Base-by-base conservation (phyloP, 2,113 vertebrate genomes). In the Trogon surrucura region DNA sequence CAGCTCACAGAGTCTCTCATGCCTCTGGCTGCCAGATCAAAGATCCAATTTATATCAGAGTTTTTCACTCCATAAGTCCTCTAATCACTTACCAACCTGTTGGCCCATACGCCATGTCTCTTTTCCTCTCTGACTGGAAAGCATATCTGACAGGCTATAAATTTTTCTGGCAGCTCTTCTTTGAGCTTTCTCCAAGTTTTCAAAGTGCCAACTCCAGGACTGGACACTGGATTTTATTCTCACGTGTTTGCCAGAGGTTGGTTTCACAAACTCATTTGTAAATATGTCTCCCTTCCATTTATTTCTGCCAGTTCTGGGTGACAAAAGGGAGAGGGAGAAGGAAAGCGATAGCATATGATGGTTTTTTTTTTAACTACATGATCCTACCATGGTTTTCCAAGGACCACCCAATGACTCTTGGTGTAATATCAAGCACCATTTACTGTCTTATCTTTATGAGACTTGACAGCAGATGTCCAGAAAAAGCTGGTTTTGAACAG, bases 11-110 rank as follows among this genome's bases (percentile, higher is more conserved):
- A 94, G 64, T 77, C 51, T 66, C 53, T 93, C 67, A 66, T 74
- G 80, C 56, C 51, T 88, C 85, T 95, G 89, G 80, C 93, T 93
- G 91, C 65, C 62, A 83, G 91, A 88, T 94, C 89, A 96, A 93
- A 96, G 75, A 80, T 64, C 44, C 21, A 60, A 71, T 80, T 97
- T 66, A 26, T 88, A 90, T 93, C 85, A 41, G 67, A 81, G 44
- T 77, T 91, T 95, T 91, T 94, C 41, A 75, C 16, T 94, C 51
- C 6, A 4, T 64, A 56, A 90, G 75, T 74, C 51, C 62, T 32
- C 34, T 56, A 58, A 89, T 96, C 71, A 88, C 60, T 90, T 94
- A 66, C 74, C 88, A 96, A 86, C 88, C 88, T 89, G 79, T 77
- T 94, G 80, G 71, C 54, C 69, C 65, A 36, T 86, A 60, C 0